These are phyloP conservation scores for Charanyca ferruginea DNA, from an alignment of 2,888 invertebrate genomes.

Conservation along the genomic window DNA sequence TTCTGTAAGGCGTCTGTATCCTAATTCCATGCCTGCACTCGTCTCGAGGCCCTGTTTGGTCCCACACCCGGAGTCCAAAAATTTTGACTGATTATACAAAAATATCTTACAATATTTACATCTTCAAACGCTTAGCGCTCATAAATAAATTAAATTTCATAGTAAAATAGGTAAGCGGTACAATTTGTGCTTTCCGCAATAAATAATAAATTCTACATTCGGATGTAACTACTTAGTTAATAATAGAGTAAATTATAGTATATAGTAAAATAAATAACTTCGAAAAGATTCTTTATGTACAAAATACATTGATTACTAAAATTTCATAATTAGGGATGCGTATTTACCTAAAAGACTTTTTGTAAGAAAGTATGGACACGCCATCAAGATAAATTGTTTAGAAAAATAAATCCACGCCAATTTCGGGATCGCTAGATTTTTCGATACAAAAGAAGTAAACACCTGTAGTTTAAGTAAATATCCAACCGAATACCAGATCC, in stretches of 20 bases:
- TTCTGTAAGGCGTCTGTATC: conserved; percentile 32
- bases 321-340: background rate
- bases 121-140: conserved; percentile 48
- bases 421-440: too few species aligned
- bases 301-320: conserved; percentile 25
- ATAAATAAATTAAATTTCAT: conserved; percentile 29
- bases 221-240: conserved; percentile 14
- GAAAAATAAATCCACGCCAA: too few species aligned
- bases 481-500: too few species aligned
- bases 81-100: conserved; percentile 55
- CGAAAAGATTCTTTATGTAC: conserved; percentile 50
- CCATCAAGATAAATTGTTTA: too few species aligned
- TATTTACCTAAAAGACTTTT: too few species aligned
- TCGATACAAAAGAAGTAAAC: too few species aligned
- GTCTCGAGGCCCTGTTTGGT: conserved; percentile 49
- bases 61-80: conserved; percentile 54
- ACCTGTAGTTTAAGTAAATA: too few species aligned
- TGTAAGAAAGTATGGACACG: too few species aligned
- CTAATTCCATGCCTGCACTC: conserved; percentile 9
- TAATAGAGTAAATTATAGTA: conserved; percentile 19
- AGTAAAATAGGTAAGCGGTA: conserved; percentile 33
- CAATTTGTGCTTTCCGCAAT: conserved; percentile 57
- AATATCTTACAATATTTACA: conserved; percentile 67
- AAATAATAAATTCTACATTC: conserved; percentile 50
- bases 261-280: conserved; percentile 35